Base-by-base conservation (phyloP, 2,888 invertebrate species). In the Microplitis manilae region DNA sequence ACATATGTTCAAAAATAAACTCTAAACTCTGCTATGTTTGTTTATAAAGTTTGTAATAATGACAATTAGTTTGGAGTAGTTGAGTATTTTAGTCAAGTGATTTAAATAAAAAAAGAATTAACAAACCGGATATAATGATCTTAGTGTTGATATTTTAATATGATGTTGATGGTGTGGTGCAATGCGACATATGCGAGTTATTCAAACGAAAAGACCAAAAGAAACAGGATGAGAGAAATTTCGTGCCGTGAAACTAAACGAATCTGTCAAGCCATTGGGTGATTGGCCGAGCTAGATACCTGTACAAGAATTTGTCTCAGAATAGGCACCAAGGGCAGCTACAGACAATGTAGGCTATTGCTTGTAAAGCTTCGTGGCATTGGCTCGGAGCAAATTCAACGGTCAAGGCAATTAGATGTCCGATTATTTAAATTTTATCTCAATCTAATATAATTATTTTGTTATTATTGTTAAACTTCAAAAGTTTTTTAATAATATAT, bases 281-380 rank as follows among this genome's bases (percentile, higher is more conserved):
- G 73, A 77, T 60, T 74, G 77, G 70, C 77, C 77, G 77, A 38
- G 17, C 40, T 60, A 70, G 50, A 74, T 74, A 77, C 70, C 74
- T 74, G 67, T 61, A 38, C 39, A 40, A 74, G 77, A 77, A 77
- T 77, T 77, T 75, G 65, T 74, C 77, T 70, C 71, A 71, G 74
- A 77, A 77, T 77, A 77, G 77, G 70, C 77, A 50, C 65, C 74
- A 77, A 77, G 74, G 74, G 73, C 70, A 77, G 9, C 59, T 15
- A 60, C 70, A 60, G 71, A 77, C 60, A 74, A 77, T 77, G 77
- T 77, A 77, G 77, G 40, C 67, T 73, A 73, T 73, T 65, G 73
- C 68, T 73, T 13, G 65, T 60, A 39, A 59, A 61, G 68, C 40
- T 30, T 76, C 17, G 50, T 69, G 40, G 68, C 73, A 69, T 70